Evolutionary conservation across 2,888 invertebrate species (phyloP), one percentile per base, ranked within the genome.

Genomic region (Eubasilissa splendida): DNA sequence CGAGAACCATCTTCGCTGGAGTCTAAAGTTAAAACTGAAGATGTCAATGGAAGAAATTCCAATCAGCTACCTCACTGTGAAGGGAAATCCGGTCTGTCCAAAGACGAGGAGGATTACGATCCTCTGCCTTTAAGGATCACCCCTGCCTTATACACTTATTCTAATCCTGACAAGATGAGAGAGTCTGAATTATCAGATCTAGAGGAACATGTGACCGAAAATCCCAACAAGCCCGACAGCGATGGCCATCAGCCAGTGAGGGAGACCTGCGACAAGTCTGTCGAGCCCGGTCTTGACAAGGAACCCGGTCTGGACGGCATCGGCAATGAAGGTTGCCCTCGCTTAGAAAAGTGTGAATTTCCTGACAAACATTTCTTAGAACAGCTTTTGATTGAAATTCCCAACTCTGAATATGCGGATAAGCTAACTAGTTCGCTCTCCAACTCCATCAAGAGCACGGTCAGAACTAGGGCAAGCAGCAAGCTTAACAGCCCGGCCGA

Each of bases 381-480:
- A 86, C 96, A 96, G 86, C 91, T 96, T 85, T 91, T 96, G 2
- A 96, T 96, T 85, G 96, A 96, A 87, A 96, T 96, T 85, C 96
- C 96, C 4, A 90, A 91, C 82, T 88, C 90, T 52, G 91, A 92
- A 75, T 91, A 90, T 85, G 88, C 88, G 76, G 91, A 90, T 82
- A 92, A 91, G 86, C 85, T 89, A 85, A 86, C 88, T 0, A 88
- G 88, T 84, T 90, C 90, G 3, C 88, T 90, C 0, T 91, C 91
- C 11, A 89, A 89, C 60, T 79, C 83, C 31, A 88, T 89, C 68
- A 88, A 92, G 82, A 87, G 90, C 85, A 91, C 92, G 76, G 92
- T 93, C 10, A 89, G 94, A 76, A 94, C 94, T 68, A 89, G 94
- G 70, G 93, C 94, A 31, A 92, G 93, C 85, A 93, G 93, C 86